These are phyloP conservation scores for Syngnathoides biaculeatus DNA, from an alignment of 2,113 vertebrate genomes.

Conservation along the genomic window DNA sequence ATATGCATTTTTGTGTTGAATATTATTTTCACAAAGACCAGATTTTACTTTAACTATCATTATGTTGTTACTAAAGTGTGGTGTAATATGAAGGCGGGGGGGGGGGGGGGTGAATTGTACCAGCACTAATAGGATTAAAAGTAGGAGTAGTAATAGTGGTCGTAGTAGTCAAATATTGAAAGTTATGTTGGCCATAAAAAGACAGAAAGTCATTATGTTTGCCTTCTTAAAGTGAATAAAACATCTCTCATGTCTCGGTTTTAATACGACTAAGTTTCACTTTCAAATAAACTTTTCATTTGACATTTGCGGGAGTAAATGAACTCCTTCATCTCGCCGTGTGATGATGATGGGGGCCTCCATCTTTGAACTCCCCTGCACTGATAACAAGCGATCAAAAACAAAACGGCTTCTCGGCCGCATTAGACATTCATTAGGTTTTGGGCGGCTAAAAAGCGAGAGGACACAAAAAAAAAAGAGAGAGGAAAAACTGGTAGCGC, in stretches of 20 bases:
- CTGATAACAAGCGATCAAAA: conserved; percentile 45
- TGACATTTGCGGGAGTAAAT: conserved; percentile 26
- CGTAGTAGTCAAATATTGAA: too few species aligned
- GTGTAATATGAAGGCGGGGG: too few species aligned
- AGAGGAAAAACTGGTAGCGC: not conserved
- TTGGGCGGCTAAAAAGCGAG: not conserved
- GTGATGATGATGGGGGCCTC: conserved; percentile 23
- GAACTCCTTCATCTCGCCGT: conserved; percentile 12
- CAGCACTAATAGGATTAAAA: too few species aligned
- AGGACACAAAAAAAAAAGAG: not conserved
- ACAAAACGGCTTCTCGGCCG: conserved; percentile 35
- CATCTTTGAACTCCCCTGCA: conserved; percentile 43
- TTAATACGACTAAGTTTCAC: not conserved
- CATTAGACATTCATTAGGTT: conserved; percentile 55
- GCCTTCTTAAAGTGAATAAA: not conserved
- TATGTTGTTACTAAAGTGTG: too few species aligned
- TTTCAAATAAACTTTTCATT: conserved; percentile 21
- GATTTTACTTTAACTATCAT: too few species aligned
- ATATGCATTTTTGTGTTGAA: too few species aligned
- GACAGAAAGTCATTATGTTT: not conserved
- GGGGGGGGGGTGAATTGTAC: too few species aligned
- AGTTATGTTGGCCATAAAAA: too few species aligned
- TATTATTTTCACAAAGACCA: too few species aligned
- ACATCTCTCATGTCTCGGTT: not conserved
- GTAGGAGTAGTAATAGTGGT: too few species aligned